phyloP scores from a whole-genome alignment of 2,888 invertebrate genomes.

The Acleris cristana region DNA sequence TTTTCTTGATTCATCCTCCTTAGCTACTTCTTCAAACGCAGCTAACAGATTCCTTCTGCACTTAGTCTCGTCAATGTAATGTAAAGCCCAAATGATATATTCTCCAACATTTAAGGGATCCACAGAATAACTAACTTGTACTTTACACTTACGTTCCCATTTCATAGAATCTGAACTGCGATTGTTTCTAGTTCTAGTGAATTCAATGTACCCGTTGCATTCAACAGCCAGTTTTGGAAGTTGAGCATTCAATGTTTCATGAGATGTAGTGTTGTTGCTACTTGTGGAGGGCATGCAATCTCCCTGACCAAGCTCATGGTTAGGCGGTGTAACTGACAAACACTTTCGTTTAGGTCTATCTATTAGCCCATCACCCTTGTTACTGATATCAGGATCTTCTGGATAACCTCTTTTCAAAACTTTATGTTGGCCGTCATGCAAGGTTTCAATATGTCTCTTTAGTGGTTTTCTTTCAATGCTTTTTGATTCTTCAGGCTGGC shows the following conservation, averaged over 20 bases:
- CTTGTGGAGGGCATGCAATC: slow-evolving; percentile 78
- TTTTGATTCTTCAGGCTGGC: slow-evolving; percentile 56
- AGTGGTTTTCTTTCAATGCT: slow-evolving; percentile 51
- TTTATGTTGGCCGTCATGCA: slow-evolving; percentile 43
- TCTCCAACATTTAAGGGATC: slow-evolving; percentile 79
- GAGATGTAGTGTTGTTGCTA: slow-evolving; percentile 67
- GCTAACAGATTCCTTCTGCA: slow-evolving; percentile 84
- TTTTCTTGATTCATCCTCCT: slow-evolving; percentile 53
- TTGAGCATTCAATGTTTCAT: slow-evolving; percentile 70
- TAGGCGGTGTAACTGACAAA: slow-evolving; percentile 69
- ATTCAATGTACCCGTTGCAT: slow-evolving; percentile 76
- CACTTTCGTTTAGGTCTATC: slow-evolving; percentile 59
- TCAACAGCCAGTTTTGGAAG: slow-evolving; percentile 74
- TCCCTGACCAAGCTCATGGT: slow-evolving; percentile 73
- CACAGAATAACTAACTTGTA: slow-evolving; percentile 85
- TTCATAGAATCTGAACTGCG: slow-evolving; percentile 72
- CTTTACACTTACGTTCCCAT: slow-evolving; percentile 85
- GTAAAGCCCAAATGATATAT: slow-evolving; percentile 84
- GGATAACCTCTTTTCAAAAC: slow-evolving; percentile 52
- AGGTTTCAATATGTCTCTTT: slow-evolving; percentile 45
- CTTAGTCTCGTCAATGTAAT: slow-evolving; percentile 85
- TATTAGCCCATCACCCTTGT: slow-evolving; percentile 64
- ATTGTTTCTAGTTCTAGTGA: slow-evolving; percentile 67
- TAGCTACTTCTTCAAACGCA: slow-evolving; percentile 74
- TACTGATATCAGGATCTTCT: slow-evolving; percentile 54